These are phyloP conservation scores for Rachycentron canadum DNA, from an alignment of 2,797 vertebrate species.

Conservation along the genomic window DNA sequence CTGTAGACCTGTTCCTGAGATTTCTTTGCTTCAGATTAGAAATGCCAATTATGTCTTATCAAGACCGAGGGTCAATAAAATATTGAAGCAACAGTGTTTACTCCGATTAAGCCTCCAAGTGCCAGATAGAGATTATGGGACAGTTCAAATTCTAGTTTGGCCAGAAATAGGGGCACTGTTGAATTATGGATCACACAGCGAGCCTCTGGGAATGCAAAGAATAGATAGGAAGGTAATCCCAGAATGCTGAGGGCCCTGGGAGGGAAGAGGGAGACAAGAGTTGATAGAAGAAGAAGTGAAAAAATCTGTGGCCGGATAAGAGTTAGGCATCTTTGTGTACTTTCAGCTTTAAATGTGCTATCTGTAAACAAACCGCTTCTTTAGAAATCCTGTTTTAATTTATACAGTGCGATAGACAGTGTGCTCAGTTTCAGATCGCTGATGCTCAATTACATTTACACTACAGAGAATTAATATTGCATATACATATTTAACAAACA, in stretches of 20 bases:
- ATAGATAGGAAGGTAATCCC: conserved; percentile 83
- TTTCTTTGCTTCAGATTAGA: conserved; percentile 78
- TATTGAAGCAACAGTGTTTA: conserved; percentile 83
- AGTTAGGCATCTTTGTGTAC: conserved; percentile 63
- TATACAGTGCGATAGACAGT: conserved; percentile 21
- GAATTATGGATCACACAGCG: conserved; percentile 82
- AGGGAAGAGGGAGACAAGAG: conserved; percentile 69
- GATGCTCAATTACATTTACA: conserved; percentile 46
- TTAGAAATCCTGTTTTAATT: conserved; percentile 35
- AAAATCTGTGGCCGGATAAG: conserved; percentile 49
- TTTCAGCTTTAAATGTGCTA: conserved; percentile 48
- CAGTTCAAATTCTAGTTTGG: conserved; percentile 80
- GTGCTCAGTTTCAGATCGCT: conserved; percentile 41
- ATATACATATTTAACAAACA: conserved; percentile 55
- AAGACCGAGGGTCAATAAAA: conserved; percentile 80
- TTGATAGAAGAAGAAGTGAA: conserved; percentile 67
- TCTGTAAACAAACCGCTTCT: conserved; percentile 45
- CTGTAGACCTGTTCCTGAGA: conserved; percentile 61
- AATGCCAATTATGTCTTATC: conserved; percentile 83
- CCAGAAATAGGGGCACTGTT: conserved; percentile 78
- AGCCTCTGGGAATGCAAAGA: conserved; percentile 78
- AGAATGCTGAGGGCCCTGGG: conserved; percentile 72
- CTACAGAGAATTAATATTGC: conserved; percentile 41
- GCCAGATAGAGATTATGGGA: conserved; percentile 82
- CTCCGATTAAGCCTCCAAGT: conserved; percentile 81